phyloP scores from a whole-genome alignment of 2,888 invertebrate species.

The Polymixis lichenea region DNA sequence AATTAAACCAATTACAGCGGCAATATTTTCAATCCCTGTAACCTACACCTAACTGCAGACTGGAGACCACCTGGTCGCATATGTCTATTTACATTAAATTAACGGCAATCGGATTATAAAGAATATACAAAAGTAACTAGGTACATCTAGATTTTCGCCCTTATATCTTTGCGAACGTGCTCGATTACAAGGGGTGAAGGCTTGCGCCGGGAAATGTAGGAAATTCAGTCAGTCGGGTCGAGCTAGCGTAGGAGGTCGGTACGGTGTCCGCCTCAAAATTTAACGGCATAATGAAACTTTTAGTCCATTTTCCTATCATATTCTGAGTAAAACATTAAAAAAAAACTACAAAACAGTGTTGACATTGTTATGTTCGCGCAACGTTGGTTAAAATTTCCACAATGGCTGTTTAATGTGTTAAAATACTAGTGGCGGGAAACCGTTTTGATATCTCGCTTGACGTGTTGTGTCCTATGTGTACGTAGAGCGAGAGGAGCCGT shows the following conservation, averaged over 20 bases:
- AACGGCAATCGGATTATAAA: neutral
- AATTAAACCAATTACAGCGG: neutral
- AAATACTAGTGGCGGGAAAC: slow-evolving; percentile 90
- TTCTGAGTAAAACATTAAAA: slow-evolving; percentile 71
- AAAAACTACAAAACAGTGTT: slow-evolving; percentile 70
- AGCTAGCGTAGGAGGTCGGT: slow-evolving; percentile 82
- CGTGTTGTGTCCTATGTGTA: slow-evolving; percentile 90
- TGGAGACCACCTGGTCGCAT: neutral
- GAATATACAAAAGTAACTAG: slow-evolving; percentile 26
- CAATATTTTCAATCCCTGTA: neutral
- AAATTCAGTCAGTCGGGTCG: slow-evolving; percentile 89
- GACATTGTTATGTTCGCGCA: slow-evolving; percentile 57
- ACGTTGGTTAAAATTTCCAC: slow-evolving; percentile 61
- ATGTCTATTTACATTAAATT: neutral
- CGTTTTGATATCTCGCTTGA: slow-evolving; percentile 89
- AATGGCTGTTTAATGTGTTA: slow-evolving; percentile 79
- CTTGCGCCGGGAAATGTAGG: slow-evolving; percentile 89
- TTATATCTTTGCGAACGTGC: slow-evolving; percentile 85
- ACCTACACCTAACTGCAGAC: neutral
- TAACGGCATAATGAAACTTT: slow-evolving; percentile 84
- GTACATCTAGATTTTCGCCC: slow-evolving; percentile 76
- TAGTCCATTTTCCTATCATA: slow-evolving; percentile 82
- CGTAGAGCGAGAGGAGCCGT: slow-evolving; percentile 88
- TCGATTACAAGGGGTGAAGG: slow-evolving; percentile 90
- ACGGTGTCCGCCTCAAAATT: slow-evolving; percentile 74